Base-by-base conservation (phyloP, 2,888 invertebrate species). In the Ophion ellenae region DNA sequence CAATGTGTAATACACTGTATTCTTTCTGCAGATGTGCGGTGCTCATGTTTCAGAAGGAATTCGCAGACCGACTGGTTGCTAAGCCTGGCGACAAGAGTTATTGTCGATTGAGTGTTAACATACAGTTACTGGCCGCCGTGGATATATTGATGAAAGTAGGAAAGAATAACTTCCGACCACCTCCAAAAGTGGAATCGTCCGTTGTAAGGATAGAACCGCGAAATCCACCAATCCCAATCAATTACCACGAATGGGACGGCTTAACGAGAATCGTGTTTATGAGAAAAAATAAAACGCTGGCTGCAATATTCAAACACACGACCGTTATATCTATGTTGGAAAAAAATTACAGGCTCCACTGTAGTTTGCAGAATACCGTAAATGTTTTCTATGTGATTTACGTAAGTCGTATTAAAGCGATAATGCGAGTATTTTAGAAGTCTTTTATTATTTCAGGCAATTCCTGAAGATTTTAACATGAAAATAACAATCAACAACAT, bases 161-260 rank as follows among this genome's bases (percentile, higher is more conserved):
- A 1, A 98, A 98, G 95, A 99, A 99, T 94, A 99, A 99, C 94
- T 99, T 99, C 93, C 96, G 97, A 87, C 99, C 99, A 24, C 99
- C 99, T 64, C 99, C 99, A 6, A 99, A 99, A 96, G 99, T 99
- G 0, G 99, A 99, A 94, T 99, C 99, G 0, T 98, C 98, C 94
- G 99, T 99, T 2, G 99, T 99, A 0, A 95, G 99, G 91, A 97
- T 99, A 92, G 99, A 99, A 93, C 99, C 99, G 0, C 96, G 97
- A 91, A 99, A 99, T 95, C 99, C 99, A 32, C 98, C 99, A 57
- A 99, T 99, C 9, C 97, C 98, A 0, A 97, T 99, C 11, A 98
- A 98, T 93, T 99, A 98, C 94, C 96, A 97, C 90, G 99, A 99
- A 95, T 99, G 99, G 99, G 99, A 99, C 95, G 99, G 99, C 10